These are phyloP conservation scores for Ditula angustiorana DNA, from an alignment of 2,888 invertebrate species.

Conservation along the genomic window DNA sequence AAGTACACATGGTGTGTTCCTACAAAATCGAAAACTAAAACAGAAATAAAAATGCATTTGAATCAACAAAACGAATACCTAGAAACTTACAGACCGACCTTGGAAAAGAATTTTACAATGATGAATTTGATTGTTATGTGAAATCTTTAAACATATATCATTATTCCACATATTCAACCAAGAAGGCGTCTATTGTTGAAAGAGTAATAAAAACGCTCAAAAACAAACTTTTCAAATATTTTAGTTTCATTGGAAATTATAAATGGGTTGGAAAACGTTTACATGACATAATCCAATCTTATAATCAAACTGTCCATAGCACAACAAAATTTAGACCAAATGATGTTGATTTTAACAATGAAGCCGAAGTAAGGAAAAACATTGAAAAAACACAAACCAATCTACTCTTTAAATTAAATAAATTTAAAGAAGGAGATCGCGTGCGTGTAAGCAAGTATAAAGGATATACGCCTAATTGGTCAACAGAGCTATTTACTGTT, in stretches of 20 bases:
- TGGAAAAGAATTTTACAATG: constrained; percentile 1
- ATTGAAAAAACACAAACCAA: neutral
- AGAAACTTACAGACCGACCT: neutral
- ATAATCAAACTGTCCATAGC: constrained; percentile 35
- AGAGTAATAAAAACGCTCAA: neutral
- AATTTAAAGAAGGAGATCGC: constrained; percentile 32
- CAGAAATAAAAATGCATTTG: neutral
- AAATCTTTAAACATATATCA: too few relatives aligned
- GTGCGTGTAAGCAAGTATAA: constrained; percentile 43
- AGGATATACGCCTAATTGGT: constrained; percentile 42
- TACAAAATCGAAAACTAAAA: neutral
- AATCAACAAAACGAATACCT: too few relatives aligned
- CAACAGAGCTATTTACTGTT: constrained; percentile 45
- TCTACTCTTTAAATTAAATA: too few relatives aligned
- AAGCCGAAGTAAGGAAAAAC: neutral
- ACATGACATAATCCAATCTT: constrained; percentile 18
- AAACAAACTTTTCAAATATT: neutral
- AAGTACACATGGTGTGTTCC: neutral
- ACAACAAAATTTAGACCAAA: constrained; percentile 23
- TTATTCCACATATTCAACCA: neutral
- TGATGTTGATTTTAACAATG: too few relatives aligned
- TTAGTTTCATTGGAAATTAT: neutral
- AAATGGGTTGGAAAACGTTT: neutral
- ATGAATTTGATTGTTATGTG: too few relatives aligned
- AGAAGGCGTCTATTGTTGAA: neutral